Evolutionary conservation across 2,113 vertebrate genomes (phyloP).

Genomic region (Crotophaga sulcirostris): DNA sequence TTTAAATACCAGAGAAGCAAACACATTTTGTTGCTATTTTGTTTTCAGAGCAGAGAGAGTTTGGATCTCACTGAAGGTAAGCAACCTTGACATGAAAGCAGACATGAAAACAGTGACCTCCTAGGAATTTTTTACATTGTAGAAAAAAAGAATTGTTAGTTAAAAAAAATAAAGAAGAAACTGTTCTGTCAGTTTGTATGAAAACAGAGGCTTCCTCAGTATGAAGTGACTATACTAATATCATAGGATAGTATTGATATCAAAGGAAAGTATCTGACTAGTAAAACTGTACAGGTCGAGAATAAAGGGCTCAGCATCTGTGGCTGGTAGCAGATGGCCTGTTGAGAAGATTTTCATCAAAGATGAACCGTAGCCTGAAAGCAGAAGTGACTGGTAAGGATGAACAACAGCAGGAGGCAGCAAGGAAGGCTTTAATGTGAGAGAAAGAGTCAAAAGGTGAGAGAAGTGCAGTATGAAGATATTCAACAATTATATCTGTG

Average conservation of each 20-base stretch:
- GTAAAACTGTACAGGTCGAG: neutral
- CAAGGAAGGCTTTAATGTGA: neutral
- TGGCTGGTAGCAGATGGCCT: neutral
- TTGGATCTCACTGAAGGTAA: neutral
- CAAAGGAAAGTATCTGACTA: neutral
- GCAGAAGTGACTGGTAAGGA: neutral
- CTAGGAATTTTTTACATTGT: neutral
- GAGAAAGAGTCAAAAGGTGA: conserved; percentile 10
- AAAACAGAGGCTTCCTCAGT: neutral
- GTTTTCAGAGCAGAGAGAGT: neutral
- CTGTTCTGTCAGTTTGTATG: neutral
- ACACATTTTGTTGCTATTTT: neutral
- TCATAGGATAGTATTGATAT: neutral
- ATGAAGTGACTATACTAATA: neutral
- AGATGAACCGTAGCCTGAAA: neutral
- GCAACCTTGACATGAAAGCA: neutral
- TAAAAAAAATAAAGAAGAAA: neutral
- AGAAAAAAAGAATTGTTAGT: neutral
- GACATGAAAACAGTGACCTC: neutral
- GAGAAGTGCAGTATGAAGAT: neutral
- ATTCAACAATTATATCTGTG: neutral
- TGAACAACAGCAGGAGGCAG: neutral
- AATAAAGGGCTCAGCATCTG: neutral
- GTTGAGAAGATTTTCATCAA: neutral
- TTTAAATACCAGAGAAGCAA: neutral